These are phyloP conservation scores for Microplitis mediator DNA, from an alignment of 1,140 invertebrate species.

Conservation along the genomic window DNA sequence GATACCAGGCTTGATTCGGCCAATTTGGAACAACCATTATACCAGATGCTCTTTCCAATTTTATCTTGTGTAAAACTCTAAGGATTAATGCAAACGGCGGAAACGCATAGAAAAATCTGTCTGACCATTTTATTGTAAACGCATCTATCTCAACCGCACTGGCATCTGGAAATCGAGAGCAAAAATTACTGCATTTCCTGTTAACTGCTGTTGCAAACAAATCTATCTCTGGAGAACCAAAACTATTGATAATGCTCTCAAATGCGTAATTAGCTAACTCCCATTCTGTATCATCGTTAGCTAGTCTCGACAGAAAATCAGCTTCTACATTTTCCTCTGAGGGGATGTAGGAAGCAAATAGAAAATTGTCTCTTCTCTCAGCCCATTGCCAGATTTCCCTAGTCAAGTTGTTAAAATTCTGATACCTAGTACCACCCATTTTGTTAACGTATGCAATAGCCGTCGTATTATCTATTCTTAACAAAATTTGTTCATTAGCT, in stretches of 20 bases:
- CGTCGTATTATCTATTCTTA: not conserved
- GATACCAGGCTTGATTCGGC: conserved; percentile 23
- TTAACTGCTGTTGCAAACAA: not conserved
- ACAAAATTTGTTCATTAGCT: not conserved
- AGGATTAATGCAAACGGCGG: not conserved
- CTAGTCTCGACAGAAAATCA: not conserved
- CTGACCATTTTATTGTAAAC: not conserved
- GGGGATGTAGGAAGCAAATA: not conserved
- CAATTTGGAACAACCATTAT: conserved; percentile 18
- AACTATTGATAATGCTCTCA: not conserved
- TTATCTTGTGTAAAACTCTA: conserved; percentile 1
- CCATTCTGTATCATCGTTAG: not conserved
- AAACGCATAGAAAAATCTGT: not conserved
- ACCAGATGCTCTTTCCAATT: conserved; percentile 7
- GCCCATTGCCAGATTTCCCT: not conserved
- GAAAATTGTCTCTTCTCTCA: not conserved
- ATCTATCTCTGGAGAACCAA: not conserved
- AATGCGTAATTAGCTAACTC: not conserved
- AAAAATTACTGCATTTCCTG: not conserved
- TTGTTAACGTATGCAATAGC: not conserved
- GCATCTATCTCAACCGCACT: not conserved
- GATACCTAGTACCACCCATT: not conserved
- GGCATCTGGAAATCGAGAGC: not conserved
- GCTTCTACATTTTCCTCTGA: not conserved
- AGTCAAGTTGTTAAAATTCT: not conserved